Evolutionary conservation across 2,113 vertebrate species (phyloP).

Genomic region (Myotis yumanensis): DNA sequence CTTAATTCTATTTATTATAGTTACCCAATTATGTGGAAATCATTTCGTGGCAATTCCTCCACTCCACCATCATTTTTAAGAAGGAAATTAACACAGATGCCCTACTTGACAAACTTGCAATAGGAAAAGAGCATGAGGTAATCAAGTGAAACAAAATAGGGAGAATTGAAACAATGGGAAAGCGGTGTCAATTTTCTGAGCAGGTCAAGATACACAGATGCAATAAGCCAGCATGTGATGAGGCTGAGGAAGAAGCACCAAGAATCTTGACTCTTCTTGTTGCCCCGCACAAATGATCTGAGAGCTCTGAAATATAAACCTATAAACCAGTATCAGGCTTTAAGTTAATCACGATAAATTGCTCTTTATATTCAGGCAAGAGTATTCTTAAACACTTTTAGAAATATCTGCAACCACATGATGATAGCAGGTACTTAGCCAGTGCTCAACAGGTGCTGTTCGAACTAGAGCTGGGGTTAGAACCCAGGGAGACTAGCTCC

Average conservation of each 20-base stretch:
- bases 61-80: background rate
- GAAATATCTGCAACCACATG: background rate
- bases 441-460: background rate
- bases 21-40: constrained; percentile 33
- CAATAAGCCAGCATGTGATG: background rate
- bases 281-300: background rate
- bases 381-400: constrained; percentile 19
- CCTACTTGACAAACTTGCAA: background rate
- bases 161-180: background rate
- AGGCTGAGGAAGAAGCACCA: background rate
- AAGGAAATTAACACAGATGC: background rate
- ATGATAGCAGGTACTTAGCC: background rate
- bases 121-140: background rate
- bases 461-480: background rate
- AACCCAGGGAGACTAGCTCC: background rate
- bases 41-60: background rate
- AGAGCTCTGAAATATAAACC: background rate
- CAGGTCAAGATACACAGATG: background rate
- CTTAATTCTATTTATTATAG: background rate
- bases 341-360: constrained; percentile 25
- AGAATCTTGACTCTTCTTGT: background rate
- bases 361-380: background rate
- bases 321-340: background rate
- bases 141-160: background rate
- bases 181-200: background rate